These are phyloP conservation scores for Tyria jacobaeae DNA, from an alignment of 2,888 invertebrate species.

Conservation along the genomic window DNA sequence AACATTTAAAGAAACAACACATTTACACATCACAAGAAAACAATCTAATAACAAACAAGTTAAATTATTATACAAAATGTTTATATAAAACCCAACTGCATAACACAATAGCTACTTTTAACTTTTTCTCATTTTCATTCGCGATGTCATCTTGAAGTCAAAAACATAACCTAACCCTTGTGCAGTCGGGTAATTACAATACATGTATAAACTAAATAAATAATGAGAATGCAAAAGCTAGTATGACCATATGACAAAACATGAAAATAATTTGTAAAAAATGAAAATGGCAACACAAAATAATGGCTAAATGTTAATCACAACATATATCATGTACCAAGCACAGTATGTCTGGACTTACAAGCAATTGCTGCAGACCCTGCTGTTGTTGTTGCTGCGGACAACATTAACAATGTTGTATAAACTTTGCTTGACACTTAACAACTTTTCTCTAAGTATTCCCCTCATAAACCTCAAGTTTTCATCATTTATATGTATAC, in stretches of 20 bases:
- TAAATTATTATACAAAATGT: too few relatives aligned
- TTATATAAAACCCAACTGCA: too few relatives aligned
- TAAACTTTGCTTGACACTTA: not conserved
- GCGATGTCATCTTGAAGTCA: too few relatives aligned
- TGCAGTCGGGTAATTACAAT: too few relatives aligned
- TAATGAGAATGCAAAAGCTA: constrained; percentile 53
- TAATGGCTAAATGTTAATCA: constrained; percentile 72
- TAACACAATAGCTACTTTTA: too few relatives aligned
- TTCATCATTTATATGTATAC: not conserved
- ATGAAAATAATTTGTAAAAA: constrained; percentile 34
- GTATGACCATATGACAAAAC: constrained; percentile 36
- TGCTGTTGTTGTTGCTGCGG: constrained; percentile 96
- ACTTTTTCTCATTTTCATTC: too few relatives aligned
- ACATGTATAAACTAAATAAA: constrained; percentile 12
- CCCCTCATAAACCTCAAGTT: not conserved
- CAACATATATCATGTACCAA: constrained; percentile 75
- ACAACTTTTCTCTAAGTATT: constrained; percentile 2
- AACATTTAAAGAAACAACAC: constrained; percentile 2
- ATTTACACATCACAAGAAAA: constrained; percentile 4
- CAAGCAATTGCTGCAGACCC: constrained; percentile 96
- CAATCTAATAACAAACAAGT: constrained; percentile 6
- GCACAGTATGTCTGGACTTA: constrained; percentile 88
- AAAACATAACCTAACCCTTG: too few relatives aligned
- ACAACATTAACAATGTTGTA: constrained; percentile 66
- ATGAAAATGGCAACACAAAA: constrained; percentile 54